A percentile compares a stretch with the other conserved stretches of the same genome.
Conservation (phyloP, 2,113 vertebrate genomes). For the Coptodon rendalli region DNA sequence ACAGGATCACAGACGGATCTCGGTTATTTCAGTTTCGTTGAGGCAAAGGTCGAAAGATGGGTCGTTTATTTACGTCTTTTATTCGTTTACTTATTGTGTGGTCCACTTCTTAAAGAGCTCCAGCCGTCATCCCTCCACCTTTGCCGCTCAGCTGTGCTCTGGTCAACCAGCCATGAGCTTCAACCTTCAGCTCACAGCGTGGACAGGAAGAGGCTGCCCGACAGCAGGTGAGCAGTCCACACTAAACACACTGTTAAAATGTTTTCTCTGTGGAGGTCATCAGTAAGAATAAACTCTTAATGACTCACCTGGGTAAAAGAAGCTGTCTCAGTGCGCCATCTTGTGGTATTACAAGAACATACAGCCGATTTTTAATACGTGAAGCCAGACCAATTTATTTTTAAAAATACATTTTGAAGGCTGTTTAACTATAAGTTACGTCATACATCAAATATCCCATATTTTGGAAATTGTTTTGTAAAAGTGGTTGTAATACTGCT, state of each 20-base stretch:
- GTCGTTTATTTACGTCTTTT: neutral
- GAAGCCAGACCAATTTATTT: accelerated
- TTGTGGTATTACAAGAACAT: accelerated
- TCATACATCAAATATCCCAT: accelerated
- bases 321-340: neutral
- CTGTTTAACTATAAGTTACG: neutral
- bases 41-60: accelerated
- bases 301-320: accelerated
- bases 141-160: neutral
- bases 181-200: neutral
- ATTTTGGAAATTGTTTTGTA: neutral
- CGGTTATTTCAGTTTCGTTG: accelerated
- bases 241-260: accelerated
- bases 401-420: accelerated
- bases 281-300: neutral
- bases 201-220: neutral
- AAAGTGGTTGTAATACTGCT: accelerated
- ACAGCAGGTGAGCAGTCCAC: neutral
- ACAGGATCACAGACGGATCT: neutral
- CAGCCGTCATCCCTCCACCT: neutral
- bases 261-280: neutral
- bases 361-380: accelerated
- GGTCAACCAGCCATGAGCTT: neutral
- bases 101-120: neutral
- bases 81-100: neutral